Percentiles rank a stretch among this genome's conserved stretches.
phyloP scores from a whole-genome alignment of 2,797 vertebrate genomes.

The Botia kubotai region DNA sequence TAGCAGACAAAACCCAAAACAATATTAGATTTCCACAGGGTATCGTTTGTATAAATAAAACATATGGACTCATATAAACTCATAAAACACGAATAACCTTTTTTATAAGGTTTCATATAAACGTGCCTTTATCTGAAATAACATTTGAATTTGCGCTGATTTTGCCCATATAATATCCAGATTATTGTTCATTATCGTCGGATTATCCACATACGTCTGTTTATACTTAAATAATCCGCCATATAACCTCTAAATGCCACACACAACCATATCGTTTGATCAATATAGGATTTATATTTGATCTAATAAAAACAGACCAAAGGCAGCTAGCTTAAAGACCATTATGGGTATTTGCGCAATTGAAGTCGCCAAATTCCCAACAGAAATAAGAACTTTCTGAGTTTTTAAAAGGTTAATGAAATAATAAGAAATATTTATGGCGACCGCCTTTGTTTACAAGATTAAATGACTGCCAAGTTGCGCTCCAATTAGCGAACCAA shows the following conservation, averaged over 20 bases:
- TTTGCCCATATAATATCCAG: background rate
- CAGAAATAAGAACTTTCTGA: constrained; percentile 29
- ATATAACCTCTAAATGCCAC: background rate
- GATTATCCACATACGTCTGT: background rate
- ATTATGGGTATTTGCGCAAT: background rate
- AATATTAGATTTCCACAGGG: background rate
- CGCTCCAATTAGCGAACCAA: background rate
- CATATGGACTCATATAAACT: background rate
- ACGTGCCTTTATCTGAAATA: too few species aligned
- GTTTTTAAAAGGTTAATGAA: background rate
- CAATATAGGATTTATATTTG: background rate
- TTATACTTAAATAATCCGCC: background rate
- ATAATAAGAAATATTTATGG: background rate
- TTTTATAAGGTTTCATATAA: background rate
- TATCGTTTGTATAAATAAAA: background rate
- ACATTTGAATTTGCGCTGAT: background rate
- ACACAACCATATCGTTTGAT: background rate
- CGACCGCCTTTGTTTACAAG: background rate
- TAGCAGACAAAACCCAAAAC: background rate
- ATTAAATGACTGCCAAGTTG: background rate
- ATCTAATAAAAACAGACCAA: background rate
- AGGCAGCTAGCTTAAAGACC: background rate
- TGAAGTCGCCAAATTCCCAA: background rate
- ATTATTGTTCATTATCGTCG: background rate
- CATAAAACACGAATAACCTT: background rate